phyloP scores from a whole-genome alignment of 2,113 vertebrate genomes.

The Sapayoa aenigma region DNA sequence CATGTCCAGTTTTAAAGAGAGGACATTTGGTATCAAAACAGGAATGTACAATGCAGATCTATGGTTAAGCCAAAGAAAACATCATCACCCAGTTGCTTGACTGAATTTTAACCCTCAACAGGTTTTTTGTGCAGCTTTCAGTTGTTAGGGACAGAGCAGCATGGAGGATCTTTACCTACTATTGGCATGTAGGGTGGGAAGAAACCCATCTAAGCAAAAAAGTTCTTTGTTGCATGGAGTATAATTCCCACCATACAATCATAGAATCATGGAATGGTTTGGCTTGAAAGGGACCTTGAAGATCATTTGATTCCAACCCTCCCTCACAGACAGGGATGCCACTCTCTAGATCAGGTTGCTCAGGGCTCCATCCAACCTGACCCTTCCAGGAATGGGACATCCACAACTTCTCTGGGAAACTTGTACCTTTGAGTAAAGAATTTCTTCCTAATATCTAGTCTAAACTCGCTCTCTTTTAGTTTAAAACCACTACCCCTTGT shows the following conservation, averaged over 20 bases:
- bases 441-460: not conserved
- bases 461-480: not conserved
- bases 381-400: accelerated
- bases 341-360: not conserved
- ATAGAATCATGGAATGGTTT: not conserved
- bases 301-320: not conserved
- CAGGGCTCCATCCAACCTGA: not conserved
- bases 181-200: accelerated
- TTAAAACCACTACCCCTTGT: not conserved
- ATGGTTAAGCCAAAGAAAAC: not conserved
- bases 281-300: not conserved
- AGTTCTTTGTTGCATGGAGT: accelerated
- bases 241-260: not conserved
- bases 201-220: not conserved
- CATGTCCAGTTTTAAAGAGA: not conserved
- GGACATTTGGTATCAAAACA: not conserved
- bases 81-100: not conserved
- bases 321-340: not conserved
- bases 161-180: not conserved
- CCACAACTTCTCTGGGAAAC: not conserved
- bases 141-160: not conserved
- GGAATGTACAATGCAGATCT: not conserved
- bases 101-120: not conserved
- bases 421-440: not conserved
- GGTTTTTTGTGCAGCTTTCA: not conserved